Evolutionary conservation across 1,140 invertebrate genomes (phyloP), one percentile per base, ranked within the genome.

Genomic region (Aphidius gifuensis): DNA sequence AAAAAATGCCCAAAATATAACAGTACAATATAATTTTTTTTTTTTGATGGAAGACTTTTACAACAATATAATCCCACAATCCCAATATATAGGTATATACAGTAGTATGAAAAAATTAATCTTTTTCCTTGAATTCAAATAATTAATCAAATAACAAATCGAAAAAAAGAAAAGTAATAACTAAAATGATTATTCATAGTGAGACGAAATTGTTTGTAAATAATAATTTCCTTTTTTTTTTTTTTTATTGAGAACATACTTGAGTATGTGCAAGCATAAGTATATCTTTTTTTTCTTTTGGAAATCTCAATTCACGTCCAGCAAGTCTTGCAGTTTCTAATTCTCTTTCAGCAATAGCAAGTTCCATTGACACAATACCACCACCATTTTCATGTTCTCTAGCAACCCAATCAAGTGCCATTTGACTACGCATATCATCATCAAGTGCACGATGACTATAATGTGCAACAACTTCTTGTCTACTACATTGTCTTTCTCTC

Each of bases 371-470:
- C 11, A 97, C 87, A 42, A 93, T 87, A 0, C 92, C 92, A 0
- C 87, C 85, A 16, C 85, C 83, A 57, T 85, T 87, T 71, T 96
- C 93, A 61, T 93, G 88, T 70, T 94, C 92, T 9, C 89, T 80
- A 2, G 93, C 91, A n/a, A 96, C 94, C 94, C 94, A 97, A 75
- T 96, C 94, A 21, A 95, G 83, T 1, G 94, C 93, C 94, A 97
- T 97, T 80, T 96, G 93, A 57, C 92, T 92, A 56, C 95, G 85
- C 94, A 97, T 97, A 71, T 94, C 93, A 74, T 97, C 94, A 73
- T 97, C 94, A 11, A 96, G 82, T 43, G 89, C 87, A 11, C 94
- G 85, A 72, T 94, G 90, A 21, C 92, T 95, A 74, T 96, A 96
- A 77, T 96, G 94, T 11, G 93, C 92, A n/a, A 97, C 91, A 1